Base-by-base conservation (phyloP, 2,797 vertebrate species). In the Sebastes nivosus region DNA sequence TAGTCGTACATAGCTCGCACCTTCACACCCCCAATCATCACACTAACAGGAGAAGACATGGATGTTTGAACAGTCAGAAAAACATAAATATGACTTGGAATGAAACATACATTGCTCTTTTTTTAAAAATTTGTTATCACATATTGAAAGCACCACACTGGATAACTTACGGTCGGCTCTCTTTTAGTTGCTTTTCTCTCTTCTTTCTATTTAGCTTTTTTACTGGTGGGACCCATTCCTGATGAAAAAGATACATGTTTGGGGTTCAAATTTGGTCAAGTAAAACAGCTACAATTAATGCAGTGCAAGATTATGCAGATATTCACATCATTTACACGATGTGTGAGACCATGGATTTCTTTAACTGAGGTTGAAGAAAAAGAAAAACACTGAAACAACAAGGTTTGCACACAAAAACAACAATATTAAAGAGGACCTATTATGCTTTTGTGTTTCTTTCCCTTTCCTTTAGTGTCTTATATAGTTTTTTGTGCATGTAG, bases 1-100 rank as follows among this genome's bases (percentile, higher is more conserved):
- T 96, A 96, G 88, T 95, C 93, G 34, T 96, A 96, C 82, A 96
- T 59, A 24, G 96, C 96, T 91, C 94, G 92, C 54, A 96, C 96
- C 83, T 93, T 95, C 86, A 96, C 95, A 52, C 96, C 96, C 67
- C 95, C 96, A 36, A 96, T 96, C 96, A 96, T 96, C 78, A 95
- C 95, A 57, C 96, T 96, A 67, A 38, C 32, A 55, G 69, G 34
- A 76, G 68, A 73, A 61, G 34, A 88, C 55, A 71, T 4, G 6
- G 4, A 5, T 5, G n/a, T 46, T 77, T 34, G 60, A 79, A 42
- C 65, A 58, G 42, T 61, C 2, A 79, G 32, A 78, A 63, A 38
- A 52, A 38, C 1, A 54, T 3, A 55, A 57, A 67, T 52, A 59
- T 16, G 13, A 61, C 5, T 29, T 27, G 4, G 3, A 59, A 42